These are phyloP conservation scores for Chaenocephalus aceratus DNA, from an alignment of 2,113 vertebrate genomes.

Conservation along the genomic window DNA sequence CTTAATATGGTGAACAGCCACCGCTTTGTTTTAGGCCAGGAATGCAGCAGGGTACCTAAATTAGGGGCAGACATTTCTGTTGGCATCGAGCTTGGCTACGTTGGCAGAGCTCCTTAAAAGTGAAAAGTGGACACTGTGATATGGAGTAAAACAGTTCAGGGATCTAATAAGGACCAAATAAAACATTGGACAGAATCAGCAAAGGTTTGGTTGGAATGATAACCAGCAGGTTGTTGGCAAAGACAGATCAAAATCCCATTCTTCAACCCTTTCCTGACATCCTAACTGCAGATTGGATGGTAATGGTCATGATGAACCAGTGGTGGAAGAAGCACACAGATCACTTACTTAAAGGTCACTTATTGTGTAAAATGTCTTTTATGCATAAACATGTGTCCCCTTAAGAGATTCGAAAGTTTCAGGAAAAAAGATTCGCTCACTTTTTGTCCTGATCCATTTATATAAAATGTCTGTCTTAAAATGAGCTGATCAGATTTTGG, in stretches of 20 bases:
- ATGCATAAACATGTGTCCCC: too few species aligned
- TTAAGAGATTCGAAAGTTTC: too few species aligned
- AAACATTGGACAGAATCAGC: conserved; percentile 9
- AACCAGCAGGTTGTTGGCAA: not conserved
- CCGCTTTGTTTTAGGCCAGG: conserved; percentile 72
- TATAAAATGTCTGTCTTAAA: too few species aligned
- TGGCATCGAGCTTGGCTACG: conserved; percentile 47
- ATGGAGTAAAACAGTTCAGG: conserved; percentile 4
- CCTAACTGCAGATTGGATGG: not conserved
- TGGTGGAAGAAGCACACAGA: not conserved
- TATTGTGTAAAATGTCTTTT: too few species aligned
- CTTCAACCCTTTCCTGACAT: not conserved
- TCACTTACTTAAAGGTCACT: too few species aligned
- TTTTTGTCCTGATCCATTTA: too few species aligned
- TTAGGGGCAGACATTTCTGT: conserved; percentile 64
- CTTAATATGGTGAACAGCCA: conserved; percentile 73
- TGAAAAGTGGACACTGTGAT: conserved; percentile 16
- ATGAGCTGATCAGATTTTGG: too few species aligned
- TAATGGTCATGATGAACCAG: not conserved
- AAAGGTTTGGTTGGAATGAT: not conserved
- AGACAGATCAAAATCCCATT: not conserved
- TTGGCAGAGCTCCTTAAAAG: conserved; percentile 43
- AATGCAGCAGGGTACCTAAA: conserved; percentile 67
- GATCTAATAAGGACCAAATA: not conserved
- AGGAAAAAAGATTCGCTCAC: too few species aligned